phyloP scores from a whole-genome alignment of 2,113 vertebrate genomes.

The Riparia riparia region DNA sequence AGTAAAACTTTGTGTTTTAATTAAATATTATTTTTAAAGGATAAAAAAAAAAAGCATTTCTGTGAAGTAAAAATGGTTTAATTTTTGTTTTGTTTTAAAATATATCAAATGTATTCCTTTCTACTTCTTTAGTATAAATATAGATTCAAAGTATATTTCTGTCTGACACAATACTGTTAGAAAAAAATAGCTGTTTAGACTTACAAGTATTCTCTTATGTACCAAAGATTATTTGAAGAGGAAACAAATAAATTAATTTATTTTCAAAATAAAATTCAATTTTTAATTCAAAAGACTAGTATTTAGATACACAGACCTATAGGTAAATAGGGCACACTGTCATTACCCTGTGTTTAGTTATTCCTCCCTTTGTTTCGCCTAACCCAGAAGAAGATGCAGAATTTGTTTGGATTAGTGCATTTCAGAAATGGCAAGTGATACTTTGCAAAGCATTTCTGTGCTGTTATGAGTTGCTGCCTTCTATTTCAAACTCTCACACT shows the following conservation, averaged over 20 bases:
- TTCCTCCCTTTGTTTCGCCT: background rate
- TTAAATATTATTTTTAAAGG: background rate
- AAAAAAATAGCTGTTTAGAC: background rate
- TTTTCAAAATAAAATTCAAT: no score
- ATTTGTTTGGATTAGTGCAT: background rate
- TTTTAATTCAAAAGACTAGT: background rate
- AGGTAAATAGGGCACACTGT: background rate
- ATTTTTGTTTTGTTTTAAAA: background rate
- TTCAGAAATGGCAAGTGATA: background rate
- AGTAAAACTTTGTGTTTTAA: background rate
- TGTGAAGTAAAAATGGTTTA: background rate
- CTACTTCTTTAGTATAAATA: background rate
- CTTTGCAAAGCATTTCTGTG: background rate
- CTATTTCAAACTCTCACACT: background rate
- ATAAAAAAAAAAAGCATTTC: background rate
- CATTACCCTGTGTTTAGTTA: background rate
- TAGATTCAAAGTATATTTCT: background rate
- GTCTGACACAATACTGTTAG: background rate
- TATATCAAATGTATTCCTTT: background rate
- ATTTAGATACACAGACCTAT: background rate
- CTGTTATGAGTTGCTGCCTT: background rate
- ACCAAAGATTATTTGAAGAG: background rate
- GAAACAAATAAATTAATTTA: background rate
- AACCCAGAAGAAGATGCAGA: background rate
- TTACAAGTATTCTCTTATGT: background rate